phyloP scores from a whole-genome alignment of 1,140 invertebrate species.

The Nixonia krombeini region DNA sequence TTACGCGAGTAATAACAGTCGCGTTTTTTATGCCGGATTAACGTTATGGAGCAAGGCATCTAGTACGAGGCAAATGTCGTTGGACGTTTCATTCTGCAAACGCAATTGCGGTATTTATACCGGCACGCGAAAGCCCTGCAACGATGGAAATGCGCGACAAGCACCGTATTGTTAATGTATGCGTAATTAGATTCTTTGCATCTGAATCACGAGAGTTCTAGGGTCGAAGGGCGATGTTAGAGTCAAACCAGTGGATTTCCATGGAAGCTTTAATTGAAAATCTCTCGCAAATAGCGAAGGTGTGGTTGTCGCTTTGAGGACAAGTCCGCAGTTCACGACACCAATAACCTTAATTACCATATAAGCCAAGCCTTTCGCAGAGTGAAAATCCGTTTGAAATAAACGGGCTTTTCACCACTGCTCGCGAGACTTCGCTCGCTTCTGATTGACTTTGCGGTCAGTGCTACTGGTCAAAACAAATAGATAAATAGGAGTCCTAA shows the following conservation, averaged over 20 bases:
- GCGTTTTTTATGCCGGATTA: no score
- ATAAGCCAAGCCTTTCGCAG: conserved; percentile 44
- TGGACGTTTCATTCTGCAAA: no score
- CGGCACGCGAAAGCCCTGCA: conserved; percentile 17
- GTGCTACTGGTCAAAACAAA: no score
- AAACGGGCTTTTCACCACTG: no score
- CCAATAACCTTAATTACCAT: conserved; percentile 59
- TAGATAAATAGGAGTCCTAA: no score
- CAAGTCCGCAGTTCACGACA: conserved; percentile 22
- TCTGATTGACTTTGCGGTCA: no score
- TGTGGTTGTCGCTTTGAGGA: conserved; percentile 26
- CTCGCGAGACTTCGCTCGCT: no score
- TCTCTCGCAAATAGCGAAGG: conserved; percentile 24
- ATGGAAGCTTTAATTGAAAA: conserved; percentile 47
- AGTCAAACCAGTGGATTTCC: conserved; percentile 36
- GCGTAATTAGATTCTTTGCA: conserved; percentile 34
- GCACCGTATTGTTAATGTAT: conserved; percentile 14
- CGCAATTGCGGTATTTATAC: no score
- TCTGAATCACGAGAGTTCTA: conserved; percentile 34
- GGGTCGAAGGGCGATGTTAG: conserved; percentile 32
- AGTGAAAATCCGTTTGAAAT: conserved; percentile 38
- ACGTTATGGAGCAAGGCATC: no score
- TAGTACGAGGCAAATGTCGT: no score
- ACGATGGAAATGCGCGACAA: conserved; percentile 19
- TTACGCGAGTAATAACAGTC: no score